phyloP scores from a whole-genome alignment of 2,797 vertebrate species.

The Carapus acus region DNA sequence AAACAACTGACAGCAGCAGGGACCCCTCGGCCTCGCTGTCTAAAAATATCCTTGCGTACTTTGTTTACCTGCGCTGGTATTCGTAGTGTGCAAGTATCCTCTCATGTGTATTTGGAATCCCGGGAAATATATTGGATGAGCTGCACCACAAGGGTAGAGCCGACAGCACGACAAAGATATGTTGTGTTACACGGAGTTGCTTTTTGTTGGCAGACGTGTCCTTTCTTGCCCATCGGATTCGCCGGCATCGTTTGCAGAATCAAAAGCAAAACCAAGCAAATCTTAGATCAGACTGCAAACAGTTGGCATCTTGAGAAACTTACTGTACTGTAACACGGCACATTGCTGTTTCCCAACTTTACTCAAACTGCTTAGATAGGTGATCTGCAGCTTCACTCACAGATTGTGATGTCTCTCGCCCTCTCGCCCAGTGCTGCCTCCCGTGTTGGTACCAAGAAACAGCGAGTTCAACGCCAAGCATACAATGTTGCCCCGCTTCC shows the following conservation, averaged over 20 bases:
- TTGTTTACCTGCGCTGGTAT: slow-evolving; percentile 60
- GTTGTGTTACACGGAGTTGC: too few relatives aligned
- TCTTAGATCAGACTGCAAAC: too few relatives aligned
- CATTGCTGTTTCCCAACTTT: too few relatives aligned
- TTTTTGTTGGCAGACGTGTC: too few relatives aligned
- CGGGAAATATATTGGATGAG: slow-evolving; percentile 46
- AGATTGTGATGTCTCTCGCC: slow-evolving; percentile 1
- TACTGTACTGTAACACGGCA: too few relatives aligned
- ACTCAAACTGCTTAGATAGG: too few relatives aligned
- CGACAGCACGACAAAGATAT: too few relatives aligned
- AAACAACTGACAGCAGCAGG: slow-evolving; percentile 21
- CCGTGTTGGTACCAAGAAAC: slow-evolving; percentile 96
- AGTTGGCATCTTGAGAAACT: too few relatives aligned
- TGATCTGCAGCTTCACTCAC: slow-evolving; percentile 3
- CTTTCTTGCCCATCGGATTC: too few relatives aligned
- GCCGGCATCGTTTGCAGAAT: too few relatives aligned
- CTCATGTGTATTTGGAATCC: too few relatives aligned
- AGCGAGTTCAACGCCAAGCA: slow-evolving; percentile 98
- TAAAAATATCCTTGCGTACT: slow-evolving; percentile 46
- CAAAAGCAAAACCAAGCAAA: too few relatives aligned
- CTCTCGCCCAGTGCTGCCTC: slow-evolving; percentile 88
- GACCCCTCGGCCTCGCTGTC: slow-evolving; percentile 48
- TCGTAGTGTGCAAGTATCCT: slow-evolving; percentile 51
- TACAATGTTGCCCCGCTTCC: slow-evolving; percentile 94
- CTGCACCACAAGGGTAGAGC: slow-evolving; percentile 55